Base-by-base conservation (phyloP, 2,888 invertebrate genomes). In the Thelaira solivaga region DNA sequence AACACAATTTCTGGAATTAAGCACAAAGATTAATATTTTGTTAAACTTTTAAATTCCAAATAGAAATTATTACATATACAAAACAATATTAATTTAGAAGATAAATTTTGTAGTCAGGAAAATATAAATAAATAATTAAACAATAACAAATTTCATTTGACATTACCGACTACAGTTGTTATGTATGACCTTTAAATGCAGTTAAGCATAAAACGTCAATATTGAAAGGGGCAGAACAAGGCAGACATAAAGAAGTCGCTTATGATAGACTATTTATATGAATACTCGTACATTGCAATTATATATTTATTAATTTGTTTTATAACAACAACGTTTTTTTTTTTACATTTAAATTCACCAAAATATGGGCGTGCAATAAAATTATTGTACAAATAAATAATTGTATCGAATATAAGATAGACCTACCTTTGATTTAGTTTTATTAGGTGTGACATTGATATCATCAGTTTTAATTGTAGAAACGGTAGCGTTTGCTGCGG, bases 401-500 rank as follows among this genome's bases (percentile, higher is more conserved):
- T 64, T 79, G 34, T 26, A 39, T 61, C 31, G 41, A 59, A 49
- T 10, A 61, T 34, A 29, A 24, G 10, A 59, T 18, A 51, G 57
- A 68, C 76, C 39, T 78, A 80, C 81, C 81, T 81, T 80, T 76
- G 80, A 67, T 73, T 80, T 80, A n/a, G 41, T 55, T 80, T 75
- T 47, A 53, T 68, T 72, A 71, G 79, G 22, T 55, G 61, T 62
- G 45, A 53, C 67, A 41, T 47, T 65, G 34, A 53, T 68, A 55
- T 67, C 71, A 57, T 62, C 75, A 20, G 62, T 57, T 68, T 72
- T 79, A 13, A 2, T 69, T 43, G 49, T 39, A 71, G 72, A 51
- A 61, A 53, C 39, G 41, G 31, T 76, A 51, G 67, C 26, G 45
- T 72, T 62, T 10, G 24, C 20, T 67, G 55, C 39, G 13, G 18